phyloP scores from a whole-genome alignment of 2,888 invertebrate genomes.

The Thymelicus acteon region DNA sequence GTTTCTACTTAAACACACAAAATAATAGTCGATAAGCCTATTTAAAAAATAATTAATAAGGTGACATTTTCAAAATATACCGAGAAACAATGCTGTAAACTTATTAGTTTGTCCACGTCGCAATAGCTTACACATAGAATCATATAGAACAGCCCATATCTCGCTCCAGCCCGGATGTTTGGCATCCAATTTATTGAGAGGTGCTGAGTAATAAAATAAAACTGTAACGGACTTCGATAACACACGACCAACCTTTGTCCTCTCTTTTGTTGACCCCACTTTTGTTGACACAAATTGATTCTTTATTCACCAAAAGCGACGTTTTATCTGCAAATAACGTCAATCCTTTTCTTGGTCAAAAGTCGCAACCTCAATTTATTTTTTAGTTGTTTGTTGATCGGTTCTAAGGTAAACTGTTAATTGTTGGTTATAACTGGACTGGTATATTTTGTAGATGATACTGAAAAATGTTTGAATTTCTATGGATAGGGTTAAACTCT shows the following conservation, averaged over 20 bases:
- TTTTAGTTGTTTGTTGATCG: slow-evolving; percentile 7
- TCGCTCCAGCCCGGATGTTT: slow-evolving; percentile 43
- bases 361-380: slow-evolving; percentile 24
- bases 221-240: slow-evolving; percentile 54
- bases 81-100: too few species aligned
- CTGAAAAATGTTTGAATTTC: too few species aligned
- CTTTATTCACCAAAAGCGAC: slow-evolving; percentile 66
- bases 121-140: not conserved
- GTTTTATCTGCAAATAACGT: slow-evolving; percentile 74
- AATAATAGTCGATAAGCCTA: too few species aligned
- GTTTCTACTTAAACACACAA: too few species aligned
- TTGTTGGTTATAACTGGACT: not conserved
- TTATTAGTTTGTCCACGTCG: too few species aligned
- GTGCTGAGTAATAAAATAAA: slow-evolving; percentile 47
- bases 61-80: too few species aligned
- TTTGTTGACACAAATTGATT: slow-evolving; percentile 79
- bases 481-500: too few species aligned
- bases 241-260: slow-evolving; percentile 57
- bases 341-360: slow-evolving; percentile 43
- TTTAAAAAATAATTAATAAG: too few species aligned
- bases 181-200: slow-evolving; percentile 44
- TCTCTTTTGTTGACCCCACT: slow-evolving; percentile 47
- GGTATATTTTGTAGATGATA: too few species aligned
- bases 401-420: not conserved
- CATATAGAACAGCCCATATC: slow-evolving; percentile 16